phyloP scores from a whole-genome alignment of 2,113 vertebrate species.

The Shinisaurus crocodilurus region DNA sequence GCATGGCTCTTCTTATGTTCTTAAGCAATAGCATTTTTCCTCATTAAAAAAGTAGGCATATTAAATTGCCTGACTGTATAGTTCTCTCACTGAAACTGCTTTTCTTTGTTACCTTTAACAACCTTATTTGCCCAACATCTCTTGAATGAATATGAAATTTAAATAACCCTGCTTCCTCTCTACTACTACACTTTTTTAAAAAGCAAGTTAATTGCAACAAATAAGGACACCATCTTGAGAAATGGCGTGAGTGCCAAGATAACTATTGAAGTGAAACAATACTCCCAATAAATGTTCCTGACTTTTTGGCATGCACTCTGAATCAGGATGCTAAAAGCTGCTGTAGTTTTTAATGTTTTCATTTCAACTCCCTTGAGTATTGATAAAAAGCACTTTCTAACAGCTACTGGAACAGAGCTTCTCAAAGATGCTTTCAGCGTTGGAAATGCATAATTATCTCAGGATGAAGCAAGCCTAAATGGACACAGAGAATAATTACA shows the following conservation, averaged over 20 bases:
- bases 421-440: slow-evolving; percentile 53
- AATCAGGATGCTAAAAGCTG: slow-evolving; percentile 37
- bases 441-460: slow-evolving; percentile 41
- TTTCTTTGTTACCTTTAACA: not conserved
- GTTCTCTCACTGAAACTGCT: not conserved
- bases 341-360: slow-evolving; percentile 46
- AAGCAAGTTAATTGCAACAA: not conserved
- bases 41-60: not conserved
- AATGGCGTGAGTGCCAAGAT: not conserved
- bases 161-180: not conserved
- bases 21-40: not conserved
- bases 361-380: slow-evolving; percentile 25
- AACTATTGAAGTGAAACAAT: slow-evolving; percentile 5
- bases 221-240: slow-evolving; percentile 19
- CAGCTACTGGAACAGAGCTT: slow-evolving; percentile 36
- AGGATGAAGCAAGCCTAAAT: slow-evolving; percentile 19
- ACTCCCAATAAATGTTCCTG: slow-evolving; percentile 22
- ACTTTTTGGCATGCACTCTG: slow-evolving; percentile 30
- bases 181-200: not conserved
- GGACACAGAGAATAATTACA: slow-evolving; percentile 43
- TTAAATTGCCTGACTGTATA: not conserved
- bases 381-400: slow-evolving; percentile 26
- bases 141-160: not conserved
- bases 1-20: no score
- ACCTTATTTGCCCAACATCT: not conserved